Evolutionary conservation across 2,113 vertebrate genomes (phyloP).

Genomic region (Cheilinus undulatus): DNA sequence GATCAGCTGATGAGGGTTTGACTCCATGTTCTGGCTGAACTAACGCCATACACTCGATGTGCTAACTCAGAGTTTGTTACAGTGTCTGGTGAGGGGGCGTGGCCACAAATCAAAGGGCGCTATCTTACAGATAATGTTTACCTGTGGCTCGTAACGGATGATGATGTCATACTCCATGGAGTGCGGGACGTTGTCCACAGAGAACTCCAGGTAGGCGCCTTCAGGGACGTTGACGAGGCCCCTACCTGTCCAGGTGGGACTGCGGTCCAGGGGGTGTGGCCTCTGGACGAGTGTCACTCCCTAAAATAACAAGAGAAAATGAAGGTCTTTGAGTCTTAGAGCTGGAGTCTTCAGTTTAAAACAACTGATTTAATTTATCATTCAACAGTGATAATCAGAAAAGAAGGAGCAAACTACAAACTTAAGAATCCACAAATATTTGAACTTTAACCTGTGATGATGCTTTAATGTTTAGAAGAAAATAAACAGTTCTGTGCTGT

Average conservation of each 20-base stretch:
- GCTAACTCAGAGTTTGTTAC: too few species aligned
- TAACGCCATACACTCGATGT: too few species aligned
- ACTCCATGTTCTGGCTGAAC: too few species aligned
- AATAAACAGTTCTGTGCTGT: too few species aligned
- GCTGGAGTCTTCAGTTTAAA: not conserved
- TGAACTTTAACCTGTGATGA: too few species aligned
- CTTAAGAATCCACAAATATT: too few species aligned
- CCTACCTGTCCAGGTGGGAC: constrained; percentile 94
- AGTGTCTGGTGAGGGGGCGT: too few species aligned
- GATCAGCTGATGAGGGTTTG: too few species aligned
- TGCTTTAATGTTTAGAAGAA: too few species aligned
- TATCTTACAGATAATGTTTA: constrained; percentile 41
- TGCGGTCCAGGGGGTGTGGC: constrained; percentile 87
- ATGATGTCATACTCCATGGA: constrained; percentile 97
- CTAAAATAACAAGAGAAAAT: constrained; percentile 70
- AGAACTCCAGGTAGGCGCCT: constrained; percentile 93
- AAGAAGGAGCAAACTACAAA: too few species aligned
- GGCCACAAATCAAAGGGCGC: not conserved
- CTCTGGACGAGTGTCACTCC: constrained; percentile 89
- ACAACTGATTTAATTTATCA: not conserved
- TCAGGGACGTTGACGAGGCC: constrained; percentile 95
- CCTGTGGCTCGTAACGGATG: constrained; percentile 97
- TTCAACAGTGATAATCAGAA: too few species aligned
- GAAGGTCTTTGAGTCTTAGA: not conserved
- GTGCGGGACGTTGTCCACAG: constrained; percentile 92